Conservation (phyloP, 2,113 vertebrate species). For the Hippocampus zosterae region DNA sequence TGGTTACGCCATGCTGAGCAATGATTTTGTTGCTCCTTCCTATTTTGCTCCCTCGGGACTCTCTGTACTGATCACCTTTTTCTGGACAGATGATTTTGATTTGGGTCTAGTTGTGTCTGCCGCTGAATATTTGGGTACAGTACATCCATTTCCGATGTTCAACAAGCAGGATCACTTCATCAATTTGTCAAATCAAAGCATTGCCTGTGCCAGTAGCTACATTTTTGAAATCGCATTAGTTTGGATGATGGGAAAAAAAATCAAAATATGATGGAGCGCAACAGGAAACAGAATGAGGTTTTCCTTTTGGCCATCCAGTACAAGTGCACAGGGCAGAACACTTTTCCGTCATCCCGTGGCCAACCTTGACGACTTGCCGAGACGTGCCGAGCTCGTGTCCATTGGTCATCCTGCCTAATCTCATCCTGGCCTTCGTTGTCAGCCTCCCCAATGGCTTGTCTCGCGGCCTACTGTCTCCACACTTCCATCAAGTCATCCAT, state of each 20-base stretch:
- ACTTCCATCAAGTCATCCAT: constrained; percentile 73
- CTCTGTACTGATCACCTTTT: no score
- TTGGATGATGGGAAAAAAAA: neutral
- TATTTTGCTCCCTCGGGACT: no score
- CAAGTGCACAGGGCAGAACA: neutral
- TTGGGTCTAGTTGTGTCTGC: no score
- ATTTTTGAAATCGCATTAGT: neutral
- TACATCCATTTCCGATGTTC: no score
- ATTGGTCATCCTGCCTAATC: constrained; percentile 63
- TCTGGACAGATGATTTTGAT: no score
- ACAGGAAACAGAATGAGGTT: neutral
- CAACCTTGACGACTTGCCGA: constrained; percentile 60
- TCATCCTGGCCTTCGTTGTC: constrained; percentile 59
- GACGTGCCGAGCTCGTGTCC: constrained; percentile 53
- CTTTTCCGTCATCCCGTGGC: neutral
- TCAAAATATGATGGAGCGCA: no score
- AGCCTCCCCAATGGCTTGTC: constrained; percentile 70
- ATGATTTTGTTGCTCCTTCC: no score
- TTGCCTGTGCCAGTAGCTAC: no score
- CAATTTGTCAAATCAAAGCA: no score
- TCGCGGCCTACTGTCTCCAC: constrained; percentile 67
- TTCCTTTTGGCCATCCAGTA: neutral
- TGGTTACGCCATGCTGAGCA: no score
- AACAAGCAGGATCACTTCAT: no score
- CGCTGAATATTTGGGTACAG: no score